These are phyloP conservation scores for Leptinotarsa lineolata DNA, from an alignment of 1,140 invertebrate genomes.

Conservation along the genomic window DNA sequence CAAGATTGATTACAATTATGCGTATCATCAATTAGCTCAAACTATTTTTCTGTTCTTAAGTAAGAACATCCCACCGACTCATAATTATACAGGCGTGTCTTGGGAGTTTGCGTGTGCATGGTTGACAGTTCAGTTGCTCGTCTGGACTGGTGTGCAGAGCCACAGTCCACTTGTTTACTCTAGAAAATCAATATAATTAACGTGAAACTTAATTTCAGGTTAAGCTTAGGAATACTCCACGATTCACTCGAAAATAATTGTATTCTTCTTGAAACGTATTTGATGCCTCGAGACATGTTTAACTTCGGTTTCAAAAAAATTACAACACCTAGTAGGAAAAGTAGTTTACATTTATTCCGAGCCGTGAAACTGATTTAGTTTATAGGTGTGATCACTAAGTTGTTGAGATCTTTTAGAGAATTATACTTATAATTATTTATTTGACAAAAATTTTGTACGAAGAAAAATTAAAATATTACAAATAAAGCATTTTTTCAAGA, in stretches of 20 bases:
- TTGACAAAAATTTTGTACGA: too few relatives aligned
- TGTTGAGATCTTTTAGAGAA: too few relatives aligned
- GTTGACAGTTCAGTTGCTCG: slow-evolving; percentile 16
- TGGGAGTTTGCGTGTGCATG: neutral
- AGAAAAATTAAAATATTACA: too few relatives aligned
- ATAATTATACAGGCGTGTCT: slow-evolving; percentile 13
- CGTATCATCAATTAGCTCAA: too few relatives aligned
- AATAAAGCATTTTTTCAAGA: too few relatives aligned
- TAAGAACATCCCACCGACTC: neutral
- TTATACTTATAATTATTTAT: too few relatives aligned
- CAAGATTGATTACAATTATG: too few relatives aligned
- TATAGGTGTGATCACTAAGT: too few relatives aligned
- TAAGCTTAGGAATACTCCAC: neutral
- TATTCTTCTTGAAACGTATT: neutral
- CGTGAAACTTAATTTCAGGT: neutral
- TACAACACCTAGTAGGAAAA: neutral
- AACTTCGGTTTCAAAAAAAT: neutral
- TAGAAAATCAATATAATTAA: slow-evolving; percentile 20
- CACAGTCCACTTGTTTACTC: slow-evolving; percentile 16
- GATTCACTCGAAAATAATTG: neutral
- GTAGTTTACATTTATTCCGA: neutral
- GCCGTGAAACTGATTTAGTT: neutral
- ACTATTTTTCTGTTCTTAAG: neutral
- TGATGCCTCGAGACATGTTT: slow-evolving; percentile 3
- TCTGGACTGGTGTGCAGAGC: neutral